A percentile compares a stretch with the other conserved stretches of the same genome.
Evolutionary conservation across 2,113 vertebrate genomes (phyloP).

Genomic region (Tupaia tana): DNA sequence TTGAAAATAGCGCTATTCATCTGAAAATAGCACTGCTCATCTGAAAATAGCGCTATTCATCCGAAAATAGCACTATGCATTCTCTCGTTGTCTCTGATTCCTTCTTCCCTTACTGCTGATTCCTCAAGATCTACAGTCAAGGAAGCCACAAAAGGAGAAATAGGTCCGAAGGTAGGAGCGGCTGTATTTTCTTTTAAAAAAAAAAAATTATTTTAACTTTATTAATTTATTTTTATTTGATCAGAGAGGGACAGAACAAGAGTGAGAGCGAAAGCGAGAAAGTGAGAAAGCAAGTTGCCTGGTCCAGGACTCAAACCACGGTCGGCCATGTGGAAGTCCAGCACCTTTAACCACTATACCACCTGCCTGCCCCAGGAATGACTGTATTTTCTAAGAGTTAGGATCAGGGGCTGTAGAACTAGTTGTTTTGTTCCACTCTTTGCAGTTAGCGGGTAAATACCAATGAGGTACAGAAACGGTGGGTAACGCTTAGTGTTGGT

Average conservation of each 20-base stretch:
- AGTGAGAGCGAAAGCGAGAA: too few relatives aligned
- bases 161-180: neutral
- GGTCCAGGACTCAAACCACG: too few relatives aligned
- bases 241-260: too few relatives aligned
- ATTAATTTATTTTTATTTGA: too few relatives aligned
- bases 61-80: neutral
- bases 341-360: too few relatives aligned
- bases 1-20: constrained; percentile 44
- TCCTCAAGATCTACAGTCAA: neutral
- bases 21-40: constrained; percentile 46
- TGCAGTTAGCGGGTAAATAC: neutral
- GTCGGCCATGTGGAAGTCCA: too few relatives aligned
- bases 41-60: neutral
- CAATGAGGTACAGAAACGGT: neutral
- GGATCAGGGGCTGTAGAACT: neutral
- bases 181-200: neutral
- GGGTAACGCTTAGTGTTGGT: neutral
- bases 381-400: neutral
- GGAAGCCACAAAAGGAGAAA: constrained; percentile 9
- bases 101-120: neutral
- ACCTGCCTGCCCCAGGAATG: too few relatives aligned
- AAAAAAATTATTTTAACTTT: too few relatives aligned
- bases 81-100: constrained; percentile 29
- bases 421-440: neutral
- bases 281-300: too few relatives aligned